Base-by-base conservation (phyloP, 2,888 invertebrate species). In the Spisula solida region DNA sequence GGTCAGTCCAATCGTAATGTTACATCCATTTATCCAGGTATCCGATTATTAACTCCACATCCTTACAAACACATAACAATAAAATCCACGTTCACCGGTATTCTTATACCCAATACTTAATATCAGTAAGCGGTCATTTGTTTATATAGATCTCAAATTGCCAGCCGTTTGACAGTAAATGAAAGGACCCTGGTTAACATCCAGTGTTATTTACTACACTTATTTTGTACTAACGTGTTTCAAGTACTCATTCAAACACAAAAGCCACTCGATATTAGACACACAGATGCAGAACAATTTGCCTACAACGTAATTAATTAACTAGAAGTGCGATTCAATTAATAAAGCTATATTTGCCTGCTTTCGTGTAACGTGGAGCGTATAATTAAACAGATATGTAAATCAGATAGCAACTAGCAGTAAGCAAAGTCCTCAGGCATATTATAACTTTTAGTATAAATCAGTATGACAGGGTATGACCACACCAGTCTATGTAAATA, bases 281-380 rank as follows among this genome's bases (percentile, higher is more conserved):
- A 31, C 34, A 4, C 16, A 34, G 75, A 75, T 75, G 34, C 75
- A 75, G 18, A 31, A 75, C 8, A 2, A 34, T 75, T 75, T 31
- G 29, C 75, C 75, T 75, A 18, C 31, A 75, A 75, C 29, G 75
- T 75, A 75, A 75, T 31, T 75, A 75, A 75, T 75, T 75, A 34
- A 34, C 75, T 75, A 75, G 75, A 75, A 75, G 75, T 31, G 75
- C 5, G 34, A 75, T 75, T 75, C 34, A 75, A 75, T 75, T 75
- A 75, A 75, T 75, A 18, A 34, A 12, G 31, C 25, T 16, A 6
- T 75, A 25, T 75, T 12, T 75, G 29, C 31, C 34, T 31, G 75
- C 75, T 75, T 75, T 75, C 34, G 31, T 31, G 75, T 75, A 75
- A 75, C 75, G 16, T 16, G 75, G 31, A 2, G 75, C 34, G 75